These are phyloP conservation scores for Helicoverpa armigera DNA, from an alignment of 1,140 invertebrate species.

Conservation along the genomic window DNA sequence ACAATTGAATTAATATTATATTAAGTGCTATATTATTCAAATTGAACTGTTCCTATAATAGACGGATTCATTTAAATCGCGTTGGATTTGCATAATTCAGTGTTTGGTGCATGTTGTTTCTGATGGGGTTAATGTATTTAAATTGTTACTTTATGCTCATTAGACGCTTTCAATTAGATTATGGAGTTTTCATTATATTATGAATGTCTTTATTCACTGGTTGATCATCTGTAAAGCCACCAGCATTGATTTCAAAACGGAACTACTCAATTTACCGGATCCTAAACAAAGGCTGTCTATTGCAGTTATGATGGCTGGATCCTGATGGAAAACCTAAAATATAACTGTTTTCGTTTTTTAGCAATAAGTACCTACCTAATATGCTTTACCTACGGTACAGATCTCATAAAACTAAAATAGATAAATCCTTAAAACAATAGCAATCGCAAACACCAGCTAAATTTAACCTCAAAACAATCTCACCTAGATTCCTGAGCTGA, in stretches of 20 bases:
- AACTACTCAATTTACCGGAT: too few species aligned
- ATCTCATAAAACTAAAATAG: too few species aligned
- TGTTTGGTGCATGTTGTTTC: neutral
- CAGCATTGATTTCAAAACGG: too few species aligned
- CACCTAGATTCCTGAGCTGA: constrained; percentile 6
- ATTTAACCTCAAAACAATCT: neutral
- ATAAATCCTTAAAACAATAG: neutral
- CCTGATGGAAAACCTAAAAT: too few species aligned
- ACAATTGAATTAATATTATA: constrained; percentile 60
- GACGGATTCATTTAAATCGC: constrained; percentile 33
- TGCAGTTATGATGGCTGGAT: too few species aligned
- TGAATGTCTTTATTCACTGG: neutral
- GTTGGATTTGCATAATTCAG: constrained; percentile 23
- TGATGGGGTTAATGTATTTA: constrained; percentile 18
- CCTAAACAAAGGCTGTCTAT: too few species aligned
- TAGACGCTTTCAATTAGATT: constrained; percentile 1
- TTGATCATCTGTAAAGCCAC: too few species aligned
- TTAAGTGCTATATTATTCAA: constrained; percentile 47
- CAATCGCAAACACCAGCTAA: too few species aligned
- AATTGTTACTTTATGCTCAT: neutral
- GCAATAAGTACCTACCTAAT: too few species aligned
- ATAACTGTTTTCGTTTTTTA: too few species aligned
- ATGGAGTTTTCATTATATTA: neutral
- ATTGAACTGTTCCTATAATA: constrained; percentile 36
- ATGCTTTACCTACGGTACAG: too few species aligned